phyloP scores from a whole-genome alignment of 2,888 invertebrate species.

The Volucella inflata region DNA sequence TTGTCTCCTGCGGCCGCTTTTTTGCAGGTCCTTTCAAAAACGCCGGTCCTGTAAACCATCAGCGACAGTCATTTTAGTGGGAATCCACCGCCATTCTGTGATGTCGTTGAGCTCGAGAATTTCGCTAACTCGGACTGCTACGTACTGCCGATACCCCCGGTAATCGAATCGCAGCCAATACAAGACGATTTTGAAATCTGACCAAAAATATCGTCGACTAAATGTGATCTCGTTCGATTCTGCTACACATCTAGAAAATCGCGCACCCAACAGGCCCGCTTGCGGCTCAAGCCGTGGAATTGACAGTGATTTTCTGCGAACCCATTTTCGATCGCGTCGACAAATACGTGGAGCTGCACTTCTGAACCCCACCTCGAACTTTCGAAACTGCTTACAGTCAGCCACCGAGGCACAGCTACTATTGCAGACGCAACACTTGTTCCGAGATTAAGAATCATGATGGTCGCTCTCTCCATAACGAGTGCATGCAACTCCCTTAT shows the following conservation, averaged over 20 bases:
- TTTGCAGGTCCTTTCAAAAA: too few species aligned
- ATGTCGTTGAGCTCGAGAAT: constrained; percentile 40
- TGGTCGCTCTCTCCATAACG: too few species aligned
- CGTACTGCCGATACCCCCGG: constrained; percentile 68
- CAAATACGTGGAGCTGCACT: too few species aligned
- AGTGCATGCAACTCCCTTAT: too few species aligned
- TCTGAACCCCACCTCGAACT: too few species aligned
- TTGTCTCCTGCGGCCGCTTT: too few species aligned
- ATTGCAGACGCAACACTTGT: too few species aligned
- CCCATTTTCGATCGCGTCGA: too few species aligned
- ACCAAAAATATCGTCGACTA: constrained; percentile 63
- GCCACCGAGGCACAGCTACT: too few species aligned
- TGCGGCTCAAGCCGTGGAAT: constrained; percentile 69
- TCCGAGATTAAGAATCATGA: too few species aligned
- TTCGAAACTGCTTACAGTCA: too few species aligned
- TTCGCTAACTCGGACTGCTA: constrained; percentile 39
- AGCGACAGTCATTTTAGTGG: neutral
- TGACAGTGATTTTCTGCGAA: constrained; percentile 38
- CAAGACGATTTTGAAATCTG: constrained; percentile 76
- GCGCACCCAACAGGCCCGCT: constrained; percentile 56
- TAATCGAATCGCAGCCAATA: constrained; percentile 74
- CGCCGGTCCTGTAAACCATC: too few species aligned
- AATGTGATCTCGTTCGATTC: constrained; percentile 31
- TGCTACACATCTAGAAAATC: constrained; percentile 32
- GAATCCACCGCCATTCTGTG: constrained; percentile 14